phyloP scores from a whole-genome alignment of 2,113 vertebrate genomes.

The Pseudopodoces humilis region DNA sequence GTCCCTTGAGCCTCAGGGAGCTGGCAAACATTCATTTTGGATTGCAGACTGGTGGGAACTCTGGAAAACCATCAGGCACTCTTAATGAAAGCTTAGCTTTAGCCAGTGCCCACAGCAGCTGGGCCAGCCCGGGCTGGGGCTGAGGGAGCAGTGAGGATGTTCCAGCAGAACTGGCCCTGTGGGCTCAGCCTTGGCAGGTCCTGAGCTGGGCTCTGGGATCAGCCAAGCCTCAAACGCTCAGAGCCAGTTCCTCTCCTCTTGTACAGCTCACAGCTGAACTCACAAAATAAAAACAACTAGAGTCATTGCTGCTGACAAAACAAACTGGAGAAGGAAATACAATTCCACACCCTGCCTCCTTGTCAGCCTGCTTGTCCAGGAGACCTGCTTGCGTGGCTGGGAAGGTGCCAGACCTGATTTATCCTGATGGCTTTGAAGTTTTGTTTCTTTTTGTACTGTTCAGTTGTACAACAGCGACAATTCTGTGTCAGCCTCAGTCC shows the following conservation, averaged over 20 bases:
- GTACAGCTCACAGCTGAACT: background rate
- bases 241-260: background rate
- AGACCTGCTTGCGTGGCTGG: accelerated
- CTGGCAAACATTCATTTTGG: background rate
- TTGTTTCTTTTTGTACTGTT: background rate
- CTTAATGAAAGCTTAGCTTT: background rate
- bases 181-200: accelerated
- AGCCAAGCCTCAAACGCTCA: accelerated
- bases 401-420: background rate
- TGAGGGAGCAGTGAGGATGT: background rate
- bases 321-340: background rate
- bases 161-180: background rate
- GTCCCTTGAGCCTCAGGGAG: background rate
- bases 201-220: accelerated
- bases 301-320: background rate
- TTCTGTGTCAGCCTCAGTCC: background rate
- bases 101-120: background rate
- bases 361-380: background rate
- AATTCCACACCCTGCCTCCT: background rate
- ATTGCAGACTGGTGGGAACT: background rate
- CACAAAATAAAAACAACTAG: background rate
- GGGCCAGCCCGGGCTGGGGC: background rate
- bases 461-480: too few species aligned
- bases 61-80: background rate
- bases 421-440: background rate